Evolutionary conservation across 2,888 invertebrate genomes (phyloP), one percentile per base, ranked within the genome.

Genomic region (Odontomyia ornata): DNA sequence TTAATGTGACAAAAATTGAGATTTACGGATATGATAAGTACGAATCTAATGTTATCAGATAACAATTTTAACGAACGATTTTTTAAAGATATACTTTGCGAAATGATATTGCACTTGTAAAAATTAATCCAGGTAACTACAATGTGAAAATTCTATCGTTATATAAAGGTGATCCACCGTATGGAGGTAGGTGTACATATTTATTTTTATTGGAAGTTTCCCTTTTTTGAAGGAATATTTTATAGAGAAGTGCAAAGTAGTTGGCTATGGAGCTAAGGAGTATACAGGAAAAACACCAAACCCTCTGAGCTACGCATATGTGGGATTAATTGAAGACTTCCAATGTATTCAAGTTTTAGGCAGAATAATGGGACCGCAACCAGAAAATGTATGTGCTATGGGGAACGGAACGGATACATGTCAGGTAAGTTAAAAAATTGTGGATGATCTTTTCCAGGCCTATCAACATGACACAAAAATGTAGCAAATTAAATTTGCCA

Each of bases 401-500:
- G 86, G 86, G 9, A 81, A 81, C 43, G 81, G 81, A 62, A 84
- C 85, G 78, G 86, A 86, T 77, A 83, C 85, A 0, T 86, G 86
- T 72, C 85, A 86, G 81, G 84, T 83, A 64, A 71, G 47, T 47
- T 21, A 18, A 30, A 27, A 1, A 3, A 47, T 23, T 30, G n/a
- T n/a, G n/a, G n/a, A n/a, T n/a, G 25, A 72, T 27, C 7, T 15
- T 62, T n/a, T n/a, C n/a, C n/a, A n/a, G n/a, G n/a, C n/a, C n/a
- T n/a, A n/a, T n/a, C n/a, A n/a, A n/a, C n/a, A n/a, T n/a, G n/a
- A n/a, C n/a, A n/a, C n/a, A n/a, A n/a, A n/a, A n/a, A n/a, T n/a
- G n/a, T n/a, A n/a, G n/a, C n/a, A n/a, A n/a, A n/a, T n/a, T n/a
- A n/a, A n/a, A n/a, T n/a, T n/a, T n/a, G n/a, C n/a, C n/a, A n/a